Conservation (phyloP, 2,888 invertebrate species). For the Agrochola lota region DNA sequence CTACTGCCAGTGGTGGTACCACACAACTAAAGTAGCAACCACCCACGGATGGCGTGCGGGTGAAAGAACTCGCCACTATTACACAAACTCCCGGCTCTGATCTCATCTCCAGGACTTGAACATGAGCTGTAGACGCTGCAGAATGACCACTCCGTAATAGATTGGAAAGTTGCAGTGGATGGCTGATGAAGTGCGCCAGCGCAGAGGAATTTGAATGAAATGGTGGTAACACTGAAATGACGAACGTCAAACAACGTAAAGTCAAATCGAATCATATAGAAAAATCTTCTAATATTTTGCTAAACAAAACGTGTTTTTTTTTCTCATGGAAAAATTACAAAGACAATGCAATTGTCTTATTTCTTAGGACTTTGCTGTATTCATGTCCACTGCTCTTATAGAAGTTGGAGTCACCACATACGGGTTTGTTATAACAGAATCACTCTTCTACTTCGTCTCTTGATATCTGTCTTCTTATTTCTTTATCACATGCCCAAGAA, state of each 20-base stretch:
- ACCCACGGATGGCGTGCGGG: slow-evolving; percentile 73
- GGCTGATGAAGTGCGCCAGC: not conserved
- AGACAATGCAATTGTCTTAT: not conserved
- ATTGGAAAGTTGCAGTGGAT: not conserved
- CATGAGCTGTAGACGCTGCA: not conserved
- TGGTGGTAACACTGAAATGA: too few species aligned
- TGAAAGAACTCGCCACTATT: slow-evolving; percentile 75
- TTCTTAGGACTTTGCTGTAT: not conserved
- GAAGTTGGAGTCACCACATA: not conserved
- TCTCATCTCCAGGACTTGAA: slow-evolving; percentile 68
- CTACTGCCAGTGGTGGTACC: slow-evolving; percentile 47
- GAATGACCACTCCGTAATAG: slow-evolving; percentile 15
- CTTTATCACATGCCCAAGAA: not conserved
- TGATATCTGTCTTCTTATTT: not conserved
- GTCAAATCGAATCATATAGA: not conserved
- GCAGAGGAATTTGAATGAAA: not conserved
- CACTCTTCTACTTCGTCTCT: not conserved
- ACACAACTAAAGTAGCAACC: slow-evolving; percentile 66
- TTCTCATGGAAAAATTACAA: not conserved
- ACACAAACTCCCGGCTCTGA: slow-evolving; percentile 64
- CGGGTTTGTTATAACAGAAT: not conserved
- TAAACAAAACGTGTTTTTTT: not conserved
- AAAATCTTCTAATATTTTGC: not conserved
- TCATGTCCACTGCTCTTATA: not conserved
- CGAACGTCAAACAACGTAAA: not conserved